Base-by-base conservation (phyloP, 1,140 invertebrate genomes). In the Orussus abietinus region DNA sequence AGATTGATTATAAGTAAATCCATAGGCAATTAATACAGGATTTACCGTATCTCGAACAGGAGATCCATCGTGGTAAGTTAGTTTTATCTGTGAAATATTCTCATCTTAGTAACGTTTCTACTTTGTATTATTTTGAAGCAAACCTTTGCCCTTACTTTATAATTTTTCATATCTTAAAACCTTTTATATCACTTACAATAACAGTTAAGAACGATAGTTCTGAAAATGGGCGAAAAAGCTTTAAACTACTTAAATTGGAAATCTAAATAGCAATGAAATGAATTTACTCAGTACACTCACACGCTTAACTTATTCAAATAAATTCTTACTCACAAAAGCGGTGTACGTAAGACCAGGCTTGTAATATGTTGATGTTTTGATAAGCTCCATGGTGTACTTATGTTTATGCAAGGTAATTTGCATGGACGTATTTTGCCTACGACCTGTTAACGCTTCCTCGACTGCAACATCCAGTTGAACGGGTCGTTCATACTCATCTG, bases 281-380 rank as follows among this genome's bases (percentile, higher is more conserved):
- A n/a, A n/a, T n/a, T n/a, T n/a, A n/a, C n/a, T n/a, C n/a, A n/a
- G n/a, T n/a, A n/a, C n/a, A n/a, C n/a, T n/a, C n/a, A n/a, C n/a
- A n/a, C n/a, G n/a, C n/a, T n/a, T n/a, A n/a, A n/a, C 5, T 22
- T 37, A 21, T 37, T 7, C 35, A n/a, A 17, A 17, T 3, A n/a
- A 17, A 39, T 31, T 41, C n/a, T 42, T 38, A 76, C 78, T 77
- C 74, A 92, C 86, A 66, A 85, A 86, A 38, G 87, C 83, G 28
- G 77, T 84, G 59, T 92, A 94, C 40, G 83, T 82, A 29, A 96
- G 75, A 5, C 85, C 88, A 2, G 91, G 89, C 62, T 94, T 93
- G 66, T 91, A 97, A 49, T 83, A 85, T 38, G 86, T 81, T 3
- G 91, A 79, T 1, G 87, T 87, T 52, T 90, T 82, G 30, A 89